A percentile compares a stretch with the other conserved stretches of the same genome.
Evolutionary conservation across 2,888 invertebrate genomes (phyloP).

Genomic region (Maniola hyperantus): DNA sequence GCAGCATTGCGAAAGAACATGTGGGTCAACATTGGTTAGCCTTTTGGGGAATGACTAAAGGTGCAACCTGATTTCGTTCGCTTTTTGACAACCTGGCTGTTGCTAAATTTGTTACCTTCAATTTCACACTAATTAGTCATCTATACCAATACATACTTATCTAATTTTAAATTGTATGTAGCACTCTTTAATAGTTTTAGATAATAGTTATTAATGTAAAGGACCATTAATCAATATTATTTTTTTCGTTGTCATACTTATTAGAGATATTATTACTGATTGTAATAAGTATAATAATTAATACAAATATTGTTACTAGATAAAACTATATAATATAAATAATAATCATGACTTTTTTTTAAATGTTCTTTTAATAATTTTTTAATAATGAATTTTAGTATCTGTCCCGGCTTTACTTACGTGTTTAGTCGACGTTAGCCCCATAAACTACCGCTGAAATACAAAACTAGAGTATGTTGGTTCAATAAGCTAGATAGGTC

Average conservation of each 20-base stretch:
- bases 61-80: constrained; percentile 30
- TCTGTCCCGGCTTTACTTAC: too few species aligned
- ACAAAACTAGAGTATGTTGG: too few species aligned
- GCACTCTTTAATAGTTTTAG: constrained; percentile 1
- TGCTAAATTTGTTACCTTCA: constrained; percentile 20
- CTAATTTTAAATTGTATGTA: constrained; percentile 16
- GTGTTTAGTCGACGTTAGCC: too few species aligned
- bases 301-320: too few species aligned
- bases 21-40: constrained; percentile 46
- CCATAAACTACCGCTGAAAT: too few species aligned
- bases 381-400: too few species aligned
- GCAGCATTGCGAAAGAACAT: constrained; percentile 37
- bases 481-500: too few species aligned
- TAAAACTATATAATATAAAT: too few species aligned
- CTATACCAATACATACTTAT: constrained; percentile 13
- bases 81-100: constrained; percentile 33
- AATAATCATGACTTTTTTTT: too few species aligned
- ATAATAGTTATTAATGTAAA: constrained; percentile 9
- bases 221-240: constrained; percentile 3
- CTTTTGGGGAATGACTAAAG: constrained; percentile 38
- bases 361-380: too few species aligned
- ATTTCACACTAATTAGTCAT: constrained; percentile 14
- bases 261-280: neutral
- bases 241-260: constrained; percentile 6
- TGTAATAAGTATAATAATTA: neutral